phyloP scores from a whole-genome alignment of 2,888 invertebrate species.

The Caenorhabditis panamensis region DNA sequence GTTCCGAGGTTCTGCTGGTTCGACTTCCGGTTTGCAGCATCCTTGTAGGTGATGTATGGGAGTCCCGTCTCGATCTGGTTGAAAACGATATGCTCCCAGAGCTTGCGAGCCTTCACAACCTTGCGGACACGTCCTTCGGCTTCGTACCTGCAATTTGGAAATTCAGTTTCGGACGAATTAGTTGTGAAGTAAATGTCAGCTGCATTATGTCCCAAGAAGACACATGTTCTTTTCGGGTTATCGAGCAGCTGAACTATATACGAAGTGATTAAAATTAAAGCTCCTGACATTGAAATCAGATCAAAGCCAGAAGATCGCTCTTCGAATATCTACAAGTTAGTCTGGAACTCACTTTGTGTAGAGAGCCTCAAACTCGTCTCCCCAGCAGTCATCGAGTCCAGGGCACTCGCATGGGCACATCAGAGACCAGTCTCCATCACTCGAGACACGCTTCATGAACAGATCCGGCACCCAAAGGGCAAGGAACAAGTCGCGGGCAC shows the following conservation, averaged over 20 bases:
- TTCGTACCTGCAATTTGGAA: constrained; percentile 75
- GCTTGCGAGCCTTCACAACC: constrained; percentile 87
- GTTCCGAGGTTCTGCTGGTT: constrained; percentile 99
- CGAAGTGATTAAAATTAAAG: constrained; percentile 33
- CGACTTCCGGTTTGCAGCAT: constrained; percentile 95
- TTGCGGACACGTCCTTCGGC: constrained; percentile 81
- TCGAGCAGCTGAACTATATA: constrained; percentile 46
- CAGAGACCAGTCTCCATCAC: constrained; percentile 89
- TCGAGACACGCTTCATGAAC: constrained; percentile 90
- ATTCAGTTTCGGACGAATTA: not conserved
- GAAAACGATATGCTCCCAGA: constrained; percentile 95
- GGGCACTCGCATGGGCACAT: constrained; percentile 97
- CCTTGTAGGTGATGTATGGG: constrained; percentile 89
- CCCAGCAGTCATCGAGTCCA: constrained; percentile 93
- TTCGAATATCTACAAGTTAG: constrained; percentile 14
- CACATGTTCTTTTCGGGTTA: constrained; percentile 30
- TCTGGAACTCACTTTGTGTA: constrained; percentile 86
- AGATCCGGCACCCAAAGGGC: constrained; percentile 97
- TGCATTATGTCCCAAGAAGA: constrained; percentile 44
- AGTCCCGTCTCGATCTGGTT: constrained; percentile 93
- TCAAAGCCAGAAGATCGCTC: constrained; percentile 38
- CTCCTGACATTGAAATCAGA: constrained; percentile 7
- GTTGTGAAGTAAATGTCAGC: constrained; percentile 13
- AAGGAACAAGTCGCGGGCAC: constrained; percentile 96
- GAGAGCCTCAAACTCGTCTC: constrained; percentile 92